A percentile compares a stretch with the other conserved stretches of the same genome.
phyloP scores from a whole-genome alignment of 1,140 invertebrate species.

The Drosophila eugracilis region DNA sequence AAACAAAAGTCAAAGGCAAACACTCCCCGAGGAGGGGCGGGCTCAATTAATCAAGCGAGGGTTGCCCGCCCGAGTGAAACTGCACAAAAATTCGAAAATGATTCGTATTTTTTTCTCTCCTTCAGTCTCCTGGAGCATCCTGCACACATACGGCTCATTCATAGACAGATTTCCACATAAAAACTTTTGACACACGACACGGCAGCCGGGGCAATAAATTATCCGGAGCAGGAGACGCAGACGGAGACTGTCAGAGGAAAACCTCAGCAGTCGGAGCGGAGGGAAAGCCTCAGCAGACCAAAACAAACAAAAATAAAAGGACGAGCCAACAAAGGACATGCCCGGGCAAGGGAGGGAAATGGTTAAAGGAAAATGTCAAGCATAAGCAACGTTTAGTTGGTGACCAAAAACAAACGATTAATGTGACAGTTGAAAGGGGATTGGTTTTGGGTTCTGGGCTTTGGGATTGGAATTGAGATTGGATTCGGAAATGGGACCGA shows the following conservation, averaged over 20 bases:
- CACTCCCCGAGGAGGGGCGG: constrained; percentile 47
- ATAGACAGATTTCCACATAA: constrained; percentile 79
- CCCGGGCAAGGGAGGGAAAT: constrained; percentile 48
- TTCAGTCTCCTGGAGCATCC: constrained; percentile 25
- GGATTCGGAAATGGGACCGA: constrained; percentile 14
- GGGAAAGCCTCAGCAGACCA: constrained; percentile 58
- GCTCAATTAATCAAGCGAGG: constrained; percentile 71
- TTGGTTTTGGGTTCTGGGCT: constrained; percentile 6
- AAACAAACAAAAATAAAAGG: constrained; percentile 64
- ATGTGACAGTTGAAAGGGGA: constrained; percentile 81
- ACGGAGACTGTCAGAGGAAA: constrained; percentile 46
- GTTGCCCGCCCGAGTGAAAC: constrained; percentile 60
- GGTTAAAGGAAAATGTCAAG: constrained; percentile 40
- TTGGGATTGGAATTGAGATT: constrained; percentile 18
- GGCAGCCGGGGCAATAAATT: constrained; percentile 78
- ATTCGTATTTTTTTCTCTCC: constrained; percentile 61
- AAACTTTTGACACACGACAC: constrained; percentile 83
- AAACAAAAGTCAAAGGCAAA: constrained; percentile 73
- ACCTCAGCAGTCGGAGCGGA: too few species aligned
- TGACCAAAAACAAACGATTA: constrained; percentile 84
- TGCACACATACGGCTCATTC: constrained; percentile 62
- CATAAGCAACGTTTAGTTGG: constrained; percentile 72
- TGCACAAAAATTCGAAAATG: constrained; percentile 70
- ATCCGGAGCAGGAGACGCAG: constrained; percentile 44
- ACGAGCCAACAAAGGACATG: constrained; percentile 42